phyloP scores from a whole-genome alignment of 1,140 invertebrate species.

The Apis cerana region DNA sequence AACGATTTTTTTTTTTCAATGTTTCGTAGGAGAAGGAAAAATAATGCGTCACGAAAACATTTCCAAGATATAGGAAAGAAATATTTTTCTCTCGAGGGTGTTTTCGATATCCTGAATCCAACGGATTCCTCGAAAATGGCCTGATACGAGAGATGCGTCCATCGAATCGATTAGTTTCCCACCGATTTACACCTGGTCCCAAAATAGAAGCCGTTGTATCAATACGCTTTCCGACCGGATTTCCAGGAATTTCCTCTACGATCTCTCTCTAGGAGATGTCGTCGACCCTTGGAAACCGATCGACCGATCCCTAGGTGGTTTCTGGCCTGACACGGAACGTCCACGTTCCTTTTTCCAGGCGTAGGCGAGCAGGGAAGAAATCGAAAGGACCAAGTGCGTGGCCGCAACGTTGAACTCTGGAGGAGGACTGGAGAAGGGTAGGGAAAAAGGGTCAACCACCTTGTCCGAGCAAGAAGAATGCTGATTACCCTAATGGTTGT shows the following conservation, averaged over 20 bases:
- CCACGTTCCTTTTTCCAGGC: constrained; percentile 26
- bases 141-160: no score
- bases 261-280: constrained; percentile 32
- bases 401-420: constrained; percentile 10
- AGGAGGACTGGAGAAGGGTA: constrained; percentile 8
- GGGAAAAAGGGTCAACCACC: constrained; percentile 52
- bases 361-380: constrained; percentile 40
- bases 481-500: constrained; percentile 60
- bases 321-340: constrained; percentile 7
- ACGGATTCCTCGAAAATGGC: no score
- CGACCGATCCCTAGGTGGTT: constrained; percentile 26
- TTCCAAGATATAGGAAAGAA: no score
- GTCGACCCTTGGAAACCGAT: constrained; percentile 18
- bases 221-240: constrained; percentile 48
- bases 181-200: not conserved
- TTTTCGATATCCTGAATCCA: no score
- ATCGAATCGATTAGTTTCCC: no score
- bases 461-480: constrained; percentile 53
- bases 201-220: constrained; percentile 36
- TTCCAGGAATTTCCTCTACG: constrained; percentile 27
- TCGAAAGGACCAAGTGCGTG: constrained; percentile 38
- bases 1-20: no score
- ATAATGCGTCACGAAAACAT: no score
- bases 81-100: no score
- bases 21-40: no score